These are phyloP conservation scores for Hydrophis major DNA, from an alignment of 2,797 vertebrate genomes.

Conservation along the genomic window DNA sequence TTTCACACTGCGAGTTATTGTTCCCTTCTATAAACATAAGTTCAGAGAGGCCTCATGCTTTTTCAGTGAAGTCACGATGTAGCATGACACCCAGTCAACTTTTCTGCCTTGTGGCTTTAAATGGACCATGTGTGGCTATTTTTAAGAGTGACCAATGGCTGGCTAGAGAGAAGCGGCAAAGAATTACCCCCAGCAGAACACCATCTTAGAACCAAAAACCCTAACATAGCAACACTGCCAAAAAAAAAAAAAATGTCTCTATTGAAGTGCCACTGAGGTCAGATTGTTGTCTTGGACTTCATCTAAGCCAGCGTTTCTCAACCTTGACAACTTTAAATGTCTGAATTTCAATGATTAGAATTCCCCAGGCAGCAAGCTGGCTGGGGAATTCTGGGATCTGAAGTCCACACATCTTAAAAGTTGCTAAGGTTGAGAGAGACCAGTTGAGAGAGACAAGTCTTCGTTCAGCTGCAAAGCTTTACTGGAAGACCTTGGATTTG, in stretches of 20 bases:
- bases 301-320: background rate
- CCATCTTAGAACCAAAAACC: background rate
- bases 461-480: background rate
- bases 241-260: background rate
- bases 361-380: background rate
- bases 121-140: background rate
- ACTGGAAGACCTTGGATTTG: no score
- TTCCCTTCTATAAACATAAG: slow-evolving; percentile 30
- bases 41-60: slow-evolving; percentile 42
- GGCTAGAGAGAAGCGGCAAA: slow-evolving; percentile 3
- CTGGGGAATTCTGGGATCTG: no score
- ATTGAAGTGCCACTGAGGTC: slow-evolving; percentile 5
- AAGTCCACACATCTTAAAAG: no score
- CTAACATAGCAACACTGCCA: background rate
- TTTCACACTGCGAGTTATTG: slow-evolving; percentile 17
- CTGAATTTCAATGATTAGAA: background rate
- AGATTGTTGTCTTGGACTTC: background rate
- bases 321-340: background rate
- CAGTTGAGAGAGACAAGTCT: background rate
- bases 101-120: slow-evolving; percentile 23
- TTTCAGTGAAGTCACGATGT: slow-evolving; percentile 47
- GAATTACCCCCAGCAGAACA: background rate
- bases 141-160: background rate
- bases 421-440: no score
- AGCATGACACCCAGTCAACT: slow-evolving; percentile 27